A percentile compares a stretch with the other conserved stretches of the same genome.
These are phyloP conservation scores for Rhamnusium bicolor DNA, from an alignment of 2,888 invertebrate species.

Conservation along the genomic window DNA sequence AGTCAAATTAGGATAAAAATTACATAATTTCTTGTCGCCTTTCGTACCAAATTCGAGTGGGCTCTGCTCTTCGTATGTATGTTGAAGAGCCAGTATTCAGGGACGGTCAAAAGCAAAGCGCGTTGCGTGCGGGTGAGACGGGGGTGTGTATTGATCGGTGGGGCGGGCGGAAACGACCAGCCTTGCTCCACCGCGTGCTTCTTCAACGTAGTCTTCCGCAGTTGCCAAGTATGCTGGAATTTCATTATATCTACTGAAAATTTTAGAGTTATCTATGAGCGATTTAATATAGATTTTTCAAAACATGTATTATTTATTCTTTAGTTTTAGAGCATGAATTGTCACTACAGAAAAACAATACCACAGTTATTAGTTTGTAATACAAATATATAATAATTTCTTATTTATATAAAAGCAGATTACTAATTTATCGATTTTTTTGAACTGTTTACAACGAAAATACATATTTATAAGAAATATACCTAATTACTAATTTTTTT, in stretches of 20 bases:
- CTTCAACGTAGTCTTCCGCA: slow-evolving; percentile 13
- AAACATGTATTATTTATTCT: too few relatives aligned
- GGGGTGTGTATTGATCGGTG: slow-evolving; percentile 54
- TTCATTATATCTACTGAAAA: background rate
- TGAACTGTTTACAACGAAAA: too few relatives aligned
- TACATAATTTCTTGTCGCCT: background rate
- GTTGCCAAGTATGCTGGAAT: slow-evolving; percentile 25
- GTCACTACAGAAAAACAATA: too few relatives aligned
- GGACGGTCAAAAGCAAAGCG: slow-evolving; percentile 24
- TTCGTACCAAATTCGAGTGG: background rate
- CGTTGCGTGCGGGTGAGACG: slow-evolving; percentile 31
- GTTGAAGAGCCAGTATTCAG: slow-evolving; percentile 19
- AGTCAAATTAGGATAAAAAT: background rate
- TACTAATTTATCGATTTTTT: too few relatives aligned
- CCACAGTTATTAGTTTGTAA: too few relatives aligned
- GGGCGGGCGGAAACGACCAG: slow-evolving; percentile 47
- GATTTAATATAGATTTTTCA: too few relatives aligned
- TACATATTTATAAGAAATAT: too few relatives aligned
- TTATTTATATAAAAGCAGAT: too few relatives aligned
- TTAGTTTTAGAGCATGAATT: too few relatives aligned
- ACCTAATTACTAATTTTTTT: too few relatives aligned
- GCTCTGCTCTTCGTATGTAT: background rate
- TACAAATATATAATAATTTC: too few relatives aligned
- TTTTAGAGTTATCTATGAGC: too few relatives aligned
- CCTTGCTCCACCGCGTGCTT: slow-evolving; percentile 44